phyloP scores from a whole-genome alignment of 1,140 invertebrate genomes.

The Drosophila arizonae region DNA sequence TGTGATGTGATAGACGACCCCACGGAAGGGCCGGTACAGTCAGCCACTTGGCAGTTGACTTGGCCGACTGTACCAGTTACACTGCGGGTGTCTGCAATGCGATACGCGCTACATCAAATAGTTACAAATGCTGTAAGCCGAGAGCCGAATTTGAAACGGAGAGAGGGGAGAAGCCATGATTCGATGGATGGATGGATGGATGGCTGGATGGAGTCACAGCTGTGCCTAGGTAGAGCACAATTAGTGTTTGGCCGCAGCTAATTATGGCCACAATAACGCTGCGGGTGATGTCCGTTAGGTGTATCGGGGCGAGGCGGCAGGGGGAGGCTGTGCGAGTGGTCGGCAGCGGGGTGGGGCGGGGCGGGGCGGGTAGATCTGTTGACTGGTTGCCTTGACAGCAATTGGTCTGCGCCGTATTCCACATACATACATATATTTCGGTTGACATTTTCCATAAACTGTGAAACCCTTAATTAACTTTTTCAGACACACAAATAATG shows the following conservation, averaged over 20 bases:
- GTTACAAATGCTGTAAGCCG: conserved; percentile 17
- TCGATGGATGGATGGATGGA: background rate
- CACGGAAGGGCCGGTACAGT: too few species aligned
- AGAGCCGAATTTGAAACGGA: conserved; percentile 3
- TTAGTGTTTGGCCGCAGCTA: conserved; percentile 67
- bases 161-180: background rate
- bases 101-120: conserved; percentile 3
- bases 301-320: conserved; percentile 8
- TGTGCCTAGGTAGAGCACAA: conserved; percentile 49
- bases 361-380: background rate
- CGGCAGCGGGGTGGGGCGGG: background rate
- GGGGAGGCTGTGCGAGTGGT: background rate
- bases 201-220: background rate
- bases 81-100: background rate
- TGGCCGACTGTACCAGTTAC: too few species aligned
- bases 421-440: conserved; percentile 9
- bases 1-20: too few species aligned
- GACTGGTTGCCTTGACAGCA: conserved; percentile 3
- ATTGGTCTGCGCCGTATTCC: conserved; percentile 1
- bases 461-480: conserved; percentile 80
- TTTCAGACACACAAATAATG: conserved; percentile 49
- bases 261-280: conserved; percentile 59
- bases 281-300: conserved; percentile 45
- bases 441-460: conserved; percentile 65
- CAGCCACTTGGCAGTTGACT: too few species aligned